Evolutionary conservation across 2,113 vertebrate species (phyloP), one percentile per base, ranked within the genome.

Genomic region (Muntiacus reevesi): DNA sequence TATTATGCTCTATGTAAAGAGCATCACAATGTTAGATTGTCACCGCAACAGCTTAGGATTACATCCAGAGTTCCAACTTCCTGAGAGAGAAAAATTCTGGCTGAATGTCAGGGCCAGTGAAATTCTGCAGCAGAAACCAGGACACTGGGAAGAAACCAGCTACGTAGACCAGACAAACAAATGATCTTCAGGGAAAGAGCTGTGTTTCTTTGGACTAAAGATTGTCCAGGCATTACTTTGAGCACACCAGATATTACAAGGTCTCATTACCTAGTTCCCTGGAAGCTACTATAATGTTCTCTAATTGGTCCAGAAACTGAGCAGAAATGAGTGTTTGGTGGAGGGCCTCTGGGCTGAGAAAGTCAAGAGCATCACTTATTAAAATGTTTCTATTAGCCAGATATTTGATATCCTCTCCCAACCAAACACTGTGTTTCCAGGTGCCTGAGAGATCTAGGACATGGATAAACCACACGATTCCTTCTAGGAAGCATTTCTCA

Each of bases 401-500:
- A 54, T 43, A 13, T 74, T 93, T 78, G 19, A 21, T 36, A 47
- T 87, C 43, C 45, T 92, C 25, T 64, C 4, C 57, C 5, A 27
- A 14, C 27, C 25, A 60, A 27, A 8, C 17, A n/a, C 11, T n/a
- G 3, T 15, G 17, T 52, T 47, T 86, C 60, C 36, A 85, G 40
- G 28, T 88, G 27, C 60, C 55, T 40, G 43, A 17, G 36, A 50
- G 36, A 59, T 45, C 30, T 33, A 45, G 59, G 83, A 52, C 81
- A 64, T 33, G 55, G 25, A 67, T 45, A 67, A 89, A 55, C 67
- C 79, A 83, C 55, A 84, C 83, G 54, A 92, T 67, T 98, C 64
- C 67, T 96, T 97, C 94, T 94, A 95, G 91, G 96, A 97, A 97
- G 64, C 19, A 91, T 90, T 95, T 74, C 36, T 95, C 9, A 93